phyloP scores from a whole-genome alignment of 2,888 invertebrate genomes.

The Xylophagus ater region DNA sequence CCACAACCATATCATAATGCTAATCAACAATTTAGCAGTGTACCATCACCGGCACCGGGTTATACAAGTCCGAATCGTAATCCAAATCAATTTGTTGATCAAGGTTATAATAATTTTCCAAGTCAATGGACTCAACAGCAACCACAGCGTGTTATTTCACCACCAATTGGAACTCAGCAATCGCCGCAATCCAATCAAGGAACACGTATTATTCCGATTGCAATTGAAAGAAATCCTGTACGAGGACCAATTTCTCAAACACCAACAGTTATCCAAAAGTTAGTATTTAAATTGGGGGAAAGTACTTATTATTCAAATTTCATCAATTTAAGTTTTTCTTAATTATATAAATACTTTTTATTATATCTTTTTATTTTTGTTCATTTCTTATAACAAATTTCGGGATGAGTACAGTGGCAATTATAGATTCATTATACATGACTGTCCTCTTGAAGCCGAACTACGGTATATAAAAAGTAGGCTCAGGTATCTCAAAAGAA shows the following conservation, averaged over 20 bases:
- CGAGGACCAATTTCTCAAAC: conserved; percentile 34
- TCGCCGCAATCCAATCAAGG: conserved; percentile 32
- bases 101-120: conserved; percentile 37
- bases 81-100: conserved; percentile 40
- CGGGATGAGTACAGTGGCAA: conserved; percentile 35
- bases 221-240: conserved; percentile 40
- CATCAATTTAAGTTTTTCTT: no score
- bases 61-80: conserved; percentile 26
- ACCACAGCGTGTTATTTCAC: conserved; percentile 39
- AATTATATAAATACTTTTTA: no score
- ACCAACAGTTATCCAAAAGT: conserved; percentile 38
- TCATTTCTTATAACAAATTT: no score
- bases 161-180: conserved; percentile 27
- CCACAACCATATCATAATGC: conserved; percentile 30
- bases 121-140: conserved; percentile 19
- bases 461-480: conserved; percentile 36
- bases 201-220: conserved; percentile 51
- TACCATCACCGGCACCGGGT: conserved; percentile 20
- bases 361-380: no score
- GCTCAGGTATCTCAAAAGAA: conserved; percentile 38
- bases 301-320: no score
- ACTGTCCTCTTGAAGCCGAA: conserved; percentile 39
- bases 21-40: conserved; percentile 22
- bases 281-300: no score
- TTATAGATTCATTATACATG: conserved; percentile 36